Base-by-base conservation (phyloP, 2,113 vertebrate genomes). In the Paralichthys olivaceus region DNA sequence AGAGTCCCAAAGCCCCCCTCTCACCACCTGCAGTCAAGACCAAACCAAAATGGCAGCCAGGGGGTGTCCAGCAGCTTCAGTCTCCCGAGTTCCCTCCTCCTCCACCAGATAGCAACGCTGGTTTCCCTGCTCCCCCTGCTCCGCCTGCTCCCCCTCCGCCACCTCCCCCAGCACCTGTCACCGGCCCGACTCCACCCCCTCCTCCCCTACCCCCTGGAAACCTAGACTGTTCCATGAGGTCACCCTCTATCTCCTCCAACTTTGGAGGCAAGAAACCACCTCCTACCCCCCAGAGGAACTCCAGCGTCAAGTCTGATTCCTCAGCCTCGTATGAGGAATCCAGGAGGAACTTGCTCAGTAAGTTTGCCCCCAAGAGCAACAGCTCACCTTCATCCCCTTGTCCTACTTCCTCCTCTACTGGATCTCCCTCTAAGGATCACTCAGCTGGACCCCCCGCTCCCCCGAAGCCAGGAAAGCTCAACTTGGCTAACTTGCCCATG, bases 401-500 rank as follows among this genome's bases (percentile, higher is more conserved):
- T 88, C 58, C 91, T 87, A 0, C 94, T 88, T 69, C 75, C 60
- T 93, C 93, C 80, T 89, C 89, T 1, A 85, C 80, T n/a, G 79
- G 83, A 7, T 93, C 91, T 13, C 95, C 96, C 68, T 90, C 89
- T 40, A 97, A 95, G 87, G 97, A 98, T 43, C 78, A 90, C 3
- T 81, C 91, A 12, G 75, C 81, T 0, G 96, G 96, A 59, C 96
- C 97, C 7, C 94, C 92, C 28, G 96, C 97, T 25, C 96, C 96
- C 22, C 96, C 96, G 2, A 99, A 99, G 88, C 98, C 98, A 6
- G 98, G 97, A 13, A 98, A 98, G 74, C 96, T 99, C 7, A 96
- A 95, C 77, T 93, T 99, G 53, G 80, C 95, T 58, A 91, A 93
- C 83, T 93, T 99, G 28, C 96, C 98, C 0, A 53, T 94, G 58